phyloP scores from a whole-genome alignment of 2,113 vertebrate genomes.

The Triplophysa dalaica region DNA sequence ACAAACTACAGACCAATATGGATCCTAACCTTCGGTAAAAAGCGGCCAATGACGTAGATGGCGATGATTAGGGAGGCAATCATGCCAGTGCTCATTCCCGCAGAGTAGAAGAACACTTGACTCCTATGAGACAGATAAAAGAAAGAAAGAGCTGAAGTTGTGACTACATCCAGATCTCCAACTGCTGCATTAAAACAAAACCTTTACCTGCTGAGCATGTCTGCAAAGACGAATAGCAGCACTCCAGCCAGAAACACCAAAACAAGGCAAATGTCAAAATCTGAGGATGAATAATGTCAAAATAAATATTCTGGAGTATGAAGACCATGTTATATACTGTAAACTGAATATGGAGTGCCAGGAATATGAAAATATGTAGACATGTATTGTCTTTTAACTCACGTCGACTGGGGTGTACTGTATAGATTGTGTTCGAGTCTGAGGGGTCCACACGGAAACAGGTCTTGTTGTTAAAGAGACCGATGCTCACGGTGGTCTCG shows the following conservation, averaged over 20 bases:
- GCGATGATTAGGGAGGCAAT: conserved; percentile 90
- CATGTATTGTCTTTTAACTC: conserved; percentile 55
- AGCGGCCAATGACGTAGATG: conserved; percentile 83
- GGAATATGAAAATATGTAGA: neutral
- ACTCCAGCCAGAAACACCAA: conserved; percentile 84
- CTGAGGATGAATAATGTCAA: conserved; percentile 65
- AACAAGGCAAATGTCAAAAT: conserved; percentile 88
- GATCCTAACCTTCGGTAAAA: conserved; percentile 85
- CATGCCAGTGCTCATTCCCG: conserved; percentile 88
- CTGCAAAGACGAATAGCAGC: conserved; percentile 84
- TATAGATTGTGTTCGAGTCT: conserved; percentile 69
- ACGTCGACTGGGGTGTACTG: conserved; percentile 77
- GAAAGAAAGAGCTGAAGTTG: neutral
- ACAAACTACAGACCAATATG: neutral
- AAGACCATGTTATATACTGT: neutral
- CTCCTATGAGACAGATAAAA: conserved; percentile 75
- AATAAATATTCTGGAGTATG: neutral
- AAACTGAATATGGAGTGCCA: neutral
- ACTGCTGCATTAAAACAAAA: too few species aligned
- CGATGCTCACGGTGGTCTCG: conserved; percentile 83
- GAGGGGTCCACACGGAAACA: conserved; percentile 86
- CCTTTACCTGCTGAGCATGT: conserved; percentile 87
- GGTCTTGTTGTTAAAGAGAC: conserved; percentile 83
- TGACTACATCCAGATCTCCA: neutral
- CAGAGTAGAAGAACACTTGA: conserved; percentile 89